Evolutionary conservation across 2,888 invertebrate species (phyloP).

Genomic region (Congeria kusceri): DNA sequence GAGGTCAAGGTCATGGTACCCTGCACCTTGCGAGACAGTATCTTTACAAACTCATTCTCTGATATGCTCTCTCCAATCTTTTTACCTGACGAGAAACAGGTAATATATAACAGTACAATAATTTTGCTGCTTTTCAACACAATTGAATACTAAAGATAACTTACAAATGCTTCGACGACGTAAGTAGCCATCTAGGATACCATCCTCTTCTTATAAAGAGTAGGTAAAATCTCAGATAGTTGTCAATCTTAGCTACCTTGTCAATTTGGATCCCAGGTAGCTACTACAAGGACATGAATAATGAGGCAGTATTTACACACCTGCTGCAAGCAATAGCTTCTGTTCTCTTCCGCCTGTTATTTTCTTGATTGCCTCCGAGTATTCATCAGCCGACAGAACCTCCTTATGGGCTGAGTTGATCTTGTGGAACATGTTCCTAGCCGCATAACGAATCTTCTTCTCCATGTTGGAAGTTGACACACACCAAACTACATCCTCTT

Average conservation of each 20-base stretch:
- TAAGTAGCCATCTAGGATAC: too few relatives aligned
- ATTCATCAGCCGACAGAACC: slow-evolving; percentile 88
- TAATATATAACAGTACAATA: too few relatives aligned
- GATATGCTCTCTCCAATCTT: slow-evolving; percentile 78
- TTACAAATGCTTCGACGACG: too few relatives aligned
- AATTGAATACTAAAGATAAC: too few relatives aligned
- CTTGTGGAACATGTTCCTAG: slow-evolving; percentile 94
- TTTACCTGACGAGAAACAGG: slow-evolving; percentile 70
- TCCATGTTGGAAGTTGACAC: slow-evolving; percentile 94
- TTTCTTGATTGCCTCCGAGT: slow-evolving; percentile 83
- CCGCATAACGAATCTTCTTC: slow-evolving; percentile 94
- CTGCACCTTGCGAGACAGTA: slow-evolving; percentile 79
- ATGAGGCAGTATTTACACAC: too few relatives aligned
- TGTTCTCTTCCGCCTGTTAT: slow-evolving; percentile 77
- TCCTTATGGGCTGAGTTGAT: slow-evolving; percentile 87
- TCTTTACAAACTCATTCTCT: slow-evolving; percentile 83
- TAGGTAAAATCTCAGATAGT: too few relatives aligned
- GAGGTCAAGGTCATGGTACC: slow-evolving; percentile 80
- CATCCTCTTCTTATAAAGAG: too few relatives aligned
- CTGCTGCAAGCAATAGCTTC: slow-evolving; percentile 81
- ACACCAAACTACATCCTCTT: slow-evolving; percentile 91
- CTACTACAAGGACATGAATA: too few relatives aligned
- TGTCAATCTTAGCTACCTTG: too few relatives aligned
- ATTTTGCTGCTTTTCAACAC: too few relatives aligned
- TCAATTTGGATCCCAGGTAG: too few relatives aligned